Base-by-base conservation (phyloP, 1,140 invertebrate genomes). In the Achroia grisella region DNA sequence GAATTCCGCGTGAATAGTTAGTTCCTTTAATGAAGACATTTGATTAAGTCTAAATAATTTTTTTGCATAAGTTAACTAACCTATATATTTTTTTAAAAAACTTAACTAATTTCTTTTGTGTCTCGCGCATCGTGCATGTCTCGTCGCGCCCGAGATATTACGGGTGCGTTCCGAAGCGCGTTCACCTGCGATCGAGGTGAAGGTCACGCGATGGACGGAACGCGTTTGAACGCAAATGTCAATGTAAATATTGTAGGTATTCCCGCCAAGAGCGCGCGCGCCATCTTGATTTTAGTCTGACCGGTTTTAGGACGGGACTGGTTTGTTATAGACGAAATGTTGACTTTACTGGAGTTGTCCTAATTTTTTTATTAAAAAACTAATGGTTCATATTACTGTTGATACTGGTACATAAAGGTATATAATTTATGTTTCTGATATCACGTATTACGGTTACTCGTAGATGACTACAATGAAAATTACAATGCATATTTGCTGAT, bases 161-260 rank as follows among this genome's bases (percentile, higher is more conserved):
- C 46, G 49, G 50, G 43, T 57, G 52, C 53, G 56, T 56, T 52
- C 56, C 44, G 35, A 39, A 45, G 59, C 64, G 55, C 66, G 66
- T 69, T 64, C 71, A 74, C 66, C 71, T 70, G 62, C 61, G 55
- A 77, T 71, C 54, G 63, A 77, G 73, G 78, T 79, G 71, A 82
- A 82, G 78, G 78, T 77, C 71, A 67, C 62, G 45, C 46, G 49
- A 54, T 57, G 50, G 58, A 56, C 67, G 68, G 71, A 23, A 23
- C 17, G 17, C 17, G 10, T 8, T 12, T 33, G 14, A 35, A 17
- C 35, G 15, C 35, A 37, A 37, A 37, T 37, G 35, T 37, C 35
- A 37, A 37, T 37, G 35, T 17, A 17, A 17, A 35, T 68, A 66
- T 66, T 64, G 61, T 66, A 52, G 34, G 50, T 46, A 67, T 76